Percentiles rank a stretch among this genome's conserved stretches.
Conservation (phyloP, 2,797 vertebrate species). For the Tapirus indicus region DNA sequence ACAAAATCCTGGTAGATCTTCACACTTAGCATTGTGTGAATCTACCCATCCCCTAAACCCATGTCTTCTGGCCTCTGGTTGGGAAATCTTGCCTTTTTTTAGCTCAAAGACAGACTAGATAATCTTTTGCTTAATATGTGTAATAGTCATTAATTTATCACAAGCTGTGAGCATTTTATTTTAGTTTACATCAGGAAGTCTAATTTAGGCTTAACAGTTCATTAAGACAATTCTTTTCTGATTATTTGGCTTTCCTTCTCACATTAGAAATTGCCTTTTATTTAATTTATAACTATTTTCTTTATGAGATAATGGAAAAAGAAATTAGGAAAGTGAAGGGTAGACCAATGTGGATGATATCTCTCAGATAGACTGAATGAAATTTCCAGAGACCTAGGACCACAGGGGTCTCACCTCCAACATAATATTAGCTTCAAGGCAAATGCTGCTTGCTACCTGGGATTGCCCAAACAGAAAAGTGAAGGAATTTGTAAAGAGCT, state of each 20-base stretch:
- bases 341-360: constrained; percentile 7
- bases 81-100: constrained; percentile 61
- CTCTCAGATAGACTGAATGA: background rate
- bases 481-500: background rate
- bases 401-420: background rate
- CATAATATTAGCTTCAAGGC: background rate
- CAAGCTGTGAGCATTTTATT: constrained; percentile 56
- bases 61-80: constrained; percentile 10
- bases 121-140: constrained; percentile 69
- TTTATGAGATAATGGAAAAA: constrained; percentile 76
- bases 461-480: background rate
- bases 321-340: constrained; percentile 50
- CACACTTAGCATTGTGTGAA: background rate
- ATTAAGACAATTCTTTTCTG: constrained; percentile 74
- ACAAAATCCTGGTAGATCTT: constrained; percentile 74
- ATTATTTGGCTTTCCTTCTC: constrained; percentile 67
- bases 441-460: background rate
- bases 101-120: constrained; percentile 50
- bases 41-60: background rate
- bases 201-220: constrained; percentile 72
- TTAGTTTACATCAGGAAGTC: constrained; percentile 63
- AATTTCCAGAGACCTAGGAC: background rate
- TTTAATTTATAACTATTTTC: constrained; percentile 67
- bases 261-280: constrained; percentile 65
- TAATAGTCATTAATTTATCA: constrained; percentile 72